Evolutionary conservation across 2,113 vertebrate species (phyloP).

Genomic region (Menura novaehollandiae): DNA sequence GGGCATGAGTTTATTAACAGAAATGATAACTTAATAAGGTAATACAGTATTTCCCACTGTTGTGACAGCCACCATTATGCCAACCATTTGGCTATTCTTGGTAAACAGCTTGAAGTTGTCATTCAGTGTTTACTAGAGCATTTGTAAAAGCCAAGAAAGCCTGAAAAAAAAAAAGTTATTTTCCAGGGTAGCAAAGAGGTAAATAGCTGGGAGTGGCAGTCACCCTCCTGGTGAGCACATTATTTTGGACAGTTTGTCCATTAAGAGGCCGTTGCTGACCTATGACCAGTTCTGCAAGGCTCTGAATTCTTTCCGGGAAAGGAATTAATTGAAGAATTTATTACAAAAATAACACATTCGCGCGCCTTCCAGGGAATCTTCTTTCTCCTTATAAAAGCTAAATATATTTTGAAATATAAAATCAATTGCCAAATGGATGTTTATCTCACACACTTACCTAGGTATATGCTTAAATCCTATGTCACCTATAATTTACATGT

Average conservation of each 20-base stretch:
- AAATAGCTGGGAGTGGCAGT: neutral
- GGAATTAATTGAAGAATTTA: neutral
- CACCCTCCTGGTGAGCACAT: neutral
- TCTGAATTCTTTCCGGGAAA: neutral
- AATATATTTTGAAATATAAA: neutral
- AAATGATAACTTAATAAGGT: constrained; percentile 53
- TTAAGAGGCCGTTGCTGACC: neutral
- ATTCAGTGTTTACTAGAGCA: neutral
- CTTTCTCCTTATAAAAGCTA: neutral
- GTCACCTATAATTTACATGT: neutral
- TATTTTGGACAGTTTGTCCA: neutral
- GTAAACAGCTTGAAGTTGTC: constrained; percentile 60
- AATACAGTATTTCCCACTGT: constrained; percentile 11
- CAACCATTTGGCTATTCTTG: constrained; percentile 48
- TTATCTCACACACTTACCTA: neutral
- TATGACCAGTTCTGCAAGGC: neutral
- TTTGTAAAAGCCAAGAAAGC: constrained; percentile 40
- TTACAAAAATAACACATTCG: neutral
- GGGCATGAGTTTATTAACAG: constrained; percentile 8
- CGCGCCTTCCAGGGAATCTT: neutral
- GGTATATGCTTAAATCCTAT: neutral
- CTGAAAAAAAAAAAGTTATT: neutral
- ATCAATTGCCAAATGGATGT: neutral
- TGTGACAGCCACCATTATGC: constrained; percentile 41
- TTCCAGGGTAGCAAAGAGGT: neutral